Conservation (phyloP, 2,113 vertebrate species). For the Mugil cephalus region DNA sequence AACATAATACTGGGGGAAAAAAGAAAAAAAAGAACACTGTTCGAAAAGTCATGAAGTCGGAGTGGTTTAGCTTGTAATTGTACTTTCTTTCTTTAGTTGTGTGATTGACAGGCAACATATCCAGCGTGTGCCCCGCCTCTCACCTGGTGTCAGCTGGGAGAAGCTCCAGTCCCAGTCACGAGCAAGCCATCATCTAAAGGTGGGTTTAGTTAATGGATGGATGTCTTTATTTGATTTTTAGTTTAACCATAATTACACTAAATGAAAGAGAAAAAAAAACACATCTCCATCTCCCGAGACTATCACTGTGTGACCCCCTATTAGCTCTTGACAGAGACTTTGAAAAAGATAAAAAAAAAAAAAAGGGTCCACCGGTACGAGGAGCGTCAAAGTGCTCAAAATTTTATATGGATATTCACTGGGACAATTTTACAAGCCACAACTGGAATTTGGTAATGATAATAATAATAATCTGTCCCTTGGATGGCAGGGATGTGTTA, state of each 20-base stretch:
- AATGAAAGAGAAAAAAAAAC: constrained; percentile 1
- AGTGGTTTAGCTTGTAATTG: neutral
- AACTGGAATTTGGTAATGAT: constrained; percentile 45
- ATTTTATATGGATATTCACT: constrained; percentile 22
- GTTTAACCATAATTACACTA: too few species aligned
- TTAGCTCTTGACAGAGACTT: constrained; percentile 15
- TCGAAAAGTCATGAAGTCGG: neutral
- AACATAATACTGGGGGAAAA: neutral
- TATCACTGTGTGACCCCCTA: neutral
- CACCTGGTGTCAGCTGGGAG: neutral
- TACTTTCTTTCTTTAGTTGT: neutral
- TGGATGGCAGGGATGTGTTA: constrained; percentile 49
- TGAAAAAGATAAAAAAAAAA: too few species aligned
- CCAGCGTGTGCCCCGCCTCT: too few species aligned
- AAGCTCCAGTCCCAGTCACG: neutral
- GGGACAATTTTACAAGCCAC: constrained; percentile 39
- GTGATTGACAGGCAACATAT: neutral
- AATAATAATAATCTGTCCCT: constrained; percentile 47
- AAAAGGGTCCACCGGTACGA: constrained; percentile 15
- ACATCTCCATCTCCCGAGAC: neutral
- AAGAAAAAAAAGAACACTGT: too few species aligned
- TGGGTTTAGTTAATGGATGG: neutral
- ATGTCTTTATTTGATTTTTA: neutral
- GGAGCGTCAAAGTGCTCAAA: constrained; percentile 16
- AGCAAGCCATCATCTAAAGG: neutral